Conservation (phyloP, 2,888 invertebrate species). For the Myopa testacea region DNA sequence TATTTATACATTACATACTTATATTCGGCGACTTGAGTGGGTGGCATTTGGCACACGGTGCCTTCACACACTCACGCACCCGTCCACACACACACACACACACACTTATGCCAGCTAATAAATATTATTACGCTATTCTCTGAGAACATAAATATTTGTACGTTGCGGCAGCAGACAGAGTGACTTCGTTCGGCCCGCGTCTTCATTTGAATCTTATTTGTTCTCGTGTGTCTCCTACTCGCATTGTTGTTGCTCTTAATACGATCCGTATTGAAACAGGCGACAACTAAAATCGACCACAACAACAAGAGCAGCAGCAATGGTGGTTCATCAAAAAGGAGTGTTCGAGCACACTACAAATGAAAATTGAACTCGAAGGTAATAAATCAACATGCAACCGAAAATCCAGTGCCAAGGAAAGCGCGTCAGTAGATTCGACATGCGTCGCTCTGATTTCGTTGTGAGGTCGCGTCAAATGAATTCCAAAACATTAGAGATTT, state of each 20-base stretch:
- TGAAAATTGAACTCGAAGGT: background rate
- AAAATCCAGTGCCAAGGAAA: background rate
- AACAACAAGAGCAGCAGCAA: background rate
- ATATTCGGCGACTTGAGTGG: background rate
- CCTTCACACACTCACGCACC: background rate
- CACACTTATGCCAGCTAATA: background rate
- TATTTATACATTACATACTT: too few relatives aligned
- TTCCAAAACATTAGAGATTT: background rate
- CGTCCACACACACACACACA: background rate
- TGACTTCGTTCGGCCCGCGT: background rate
- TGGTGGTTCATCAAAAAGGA: background rate
- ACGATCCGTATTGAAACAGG: background rate
- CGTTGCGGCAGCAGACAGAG: conserved; percentile 2
- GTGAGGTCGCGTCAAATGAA: background rate
- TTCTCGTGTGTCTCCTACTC: background rate
- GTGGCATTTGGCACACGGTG: background rate
- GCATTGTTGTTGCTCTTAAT: background rate
- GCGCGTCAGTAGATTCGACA: too few relatives aligned
- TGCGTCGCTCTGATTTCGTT: too few relatives aligned
- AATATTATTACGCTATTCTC: background rate
- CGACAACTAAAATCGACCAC: background rate
- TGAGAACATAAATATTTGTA: background rate
- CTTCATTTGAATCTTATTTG: background rate
- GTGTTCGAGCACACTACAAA: background rate
- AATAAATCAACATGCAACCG: background rate